These are phyloP conservation scores for Ormyrus rosae DNA, from an alignment of 2,888 invertebrate genomes.

Conservation along the genomic window DNA sequence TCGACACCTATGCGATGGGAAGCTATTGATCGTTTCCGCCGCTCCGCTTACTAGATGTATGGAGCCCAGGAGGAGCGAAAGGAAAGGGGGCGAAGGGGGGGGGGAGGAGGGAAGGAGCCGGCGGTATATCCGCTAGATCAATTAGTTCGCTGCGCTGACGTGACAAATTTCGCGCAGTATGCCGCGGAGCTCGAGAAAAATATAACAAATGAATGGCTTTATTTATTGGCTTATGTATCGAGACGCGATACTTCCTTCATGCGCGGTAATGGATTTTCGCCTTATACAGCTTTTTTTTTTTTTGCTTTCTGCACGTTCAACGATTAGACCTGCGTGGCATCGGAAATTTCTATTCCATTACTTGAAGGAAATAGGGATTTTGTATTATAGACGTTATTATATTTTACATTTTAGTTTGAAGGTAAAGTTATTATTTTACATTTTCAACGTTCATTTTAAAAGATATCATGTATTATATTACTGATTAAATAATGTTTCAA, in stretches of 20 bases:
- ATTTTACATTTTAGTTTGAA: too few relatives aligned
- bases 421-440: too few relatives aligned
- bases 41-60: background rate
- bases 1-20: constrained; percentile 4
- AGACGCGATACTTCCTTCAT: constrained; percentile 10
- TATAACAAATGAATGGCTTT: constrained; percentile 43
- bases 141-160: constrained; percentile 59
- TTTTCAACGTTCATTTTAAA: too few relatives aligned
- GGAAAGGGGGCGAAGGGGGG: background rate
- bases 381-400: too few relatives aligned
- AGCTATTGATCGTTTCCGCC: background rate
- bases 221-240: constrained; percentile 45
- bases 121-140: constrained; percentile 43
- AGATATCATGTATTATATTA: too few relatives aligned
- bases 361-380: too few relatives aligned
- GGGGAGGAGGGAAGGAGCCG: too few relatives aligned
- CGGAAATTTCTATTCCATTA: too few relatives aligned
- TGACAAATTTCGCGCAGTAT: constrained; percentile 56
- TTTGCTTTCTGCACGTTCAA: too few relatives aligned
- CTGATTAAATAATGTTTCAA: too few relatives aligned
- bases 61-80: background rate
- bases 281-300: background rate
- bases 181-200: constrained; percentile 4
- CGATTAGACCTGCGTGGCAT: too few relatives aligned
- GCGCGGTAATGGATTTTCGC: constrained; percentile 39